Percentiles rank a stretch among this genome's conserved stretches.
These are phyloP conservation scores for Aselliscus stoliczkanus DNA, from an alignment of 2,797 vertebrate species.

Conservation along the genomic window DNA sequence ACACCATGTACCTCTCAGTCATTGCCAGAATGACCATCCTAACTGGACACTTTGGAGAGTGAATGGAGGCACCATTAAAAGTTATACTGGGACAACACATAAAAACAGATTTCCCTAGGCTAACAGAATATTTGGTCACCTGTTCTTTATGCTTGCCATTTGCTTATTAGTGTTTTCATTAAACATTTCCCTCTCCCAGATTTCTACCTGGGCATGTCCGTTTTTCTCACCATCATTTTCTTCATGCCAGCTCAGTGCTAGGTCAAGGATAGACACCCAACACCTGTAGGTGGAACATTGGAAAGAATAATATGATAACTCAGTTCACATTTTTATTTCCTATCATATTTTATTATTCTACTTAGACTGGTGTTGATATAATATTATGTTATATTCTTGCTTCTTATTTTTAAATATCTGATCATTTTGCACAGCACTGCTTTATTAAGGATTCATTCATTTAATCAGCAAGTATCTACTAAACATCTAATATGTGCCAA, in stretches of 20 bases:
- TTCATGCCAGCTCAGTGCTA: neutral
- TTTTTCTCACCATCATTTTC: neutral
- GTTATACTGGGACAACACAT: neutral
- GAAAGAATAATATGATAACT: constrained; percentile 17
- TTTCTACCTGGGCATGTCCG: neutral
- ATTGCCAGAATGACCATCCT: neutral
- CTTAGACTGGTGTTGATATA: neutral
- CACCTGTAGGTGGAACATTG: neutral
- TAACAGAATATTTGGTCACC: neutral
- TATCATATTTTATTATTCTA: constrained; percentile 7
- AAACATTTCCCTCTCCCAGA: neutral
- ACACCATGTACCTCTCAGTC: neutral
- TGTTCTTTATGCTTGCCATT: neutral
- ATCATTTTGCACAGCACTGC: constrained; percentile 3
- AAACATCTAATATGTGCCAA: neutral
- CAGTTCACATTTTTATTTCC: constrained; percentile 30
- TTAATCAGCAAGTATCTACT: neutral
- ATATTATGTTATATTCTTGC: neutral
- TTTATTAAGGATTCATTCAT: constrained; percentile 1
- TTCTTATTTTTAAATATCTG: constrained; percentile 28
- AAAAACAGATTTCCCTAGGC: neutral
- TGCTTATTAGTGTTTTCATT: neutral
- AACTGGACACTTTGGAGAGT: neutral
- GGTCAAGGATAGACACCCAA: neutral
- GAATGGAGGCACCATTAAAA: neutral